Evolutionary conservation across 2,797 vertebrate species (phyloP), one percentile per base, ranked within the genome.

Genomic region (Holocentrus rufus): DNA sequence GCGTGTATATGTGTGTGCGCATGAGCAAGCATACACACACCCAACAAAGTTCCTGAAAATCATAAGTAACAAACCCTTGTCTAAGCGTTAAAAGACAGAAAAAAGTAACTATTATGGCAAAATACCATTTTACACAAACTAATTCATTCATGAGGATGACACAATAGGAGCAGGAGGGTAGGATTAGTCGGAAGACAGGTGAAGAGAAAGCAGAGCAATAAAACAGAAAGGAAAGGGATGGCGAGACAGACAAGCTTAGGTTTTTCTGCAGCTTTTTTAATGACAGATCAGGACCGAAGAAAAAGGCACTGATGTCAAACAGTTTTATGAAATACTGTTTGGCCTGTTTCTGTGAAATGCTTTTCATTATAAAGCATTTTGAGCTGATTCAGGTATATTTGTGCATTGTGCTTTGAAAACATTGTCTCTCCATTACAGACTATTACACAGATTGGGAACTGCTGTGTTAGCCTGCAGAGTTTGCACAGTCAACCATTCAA

Each of bases 41-140:
- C 60, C 64, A 27, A 1, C 25, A 2, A 46, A 71, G 68, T 78
- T 78, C 74, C 67, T 49, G 52, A 80, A 22, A 54, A 44, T 30
- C 14, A 44, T 44, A 69, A 18, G 17, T n/a, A 20, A 10, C 11
- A 34, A 53, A 13, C 14, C 22, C 23, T 11, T 14, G 2, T 53
- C 20, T 22, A n/a, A 9, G n/a, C 8, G 46, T 10, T 1, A n/a
- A 22, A 20, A 52, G 20, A 3, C n/a, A 52, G 20, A 49, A 52
- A 44, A 13, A 44, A 14, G 3, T 14, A 44, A 14, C 13, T 2
- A 44, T 14, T 44, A 44, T 44, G 39, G 13, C 11, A 14, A 44
- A 14, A 13, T 44, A 13, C 3, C 11, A 44, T 44, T 44, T 14
- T 44, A 44, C 4, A 44, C 11, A 44, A 44, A 10, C 10, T 42